phyloP scores from a whole-genome alignment of 1,140 invertebrate genomes.

The Heliconius congener region DNA sequence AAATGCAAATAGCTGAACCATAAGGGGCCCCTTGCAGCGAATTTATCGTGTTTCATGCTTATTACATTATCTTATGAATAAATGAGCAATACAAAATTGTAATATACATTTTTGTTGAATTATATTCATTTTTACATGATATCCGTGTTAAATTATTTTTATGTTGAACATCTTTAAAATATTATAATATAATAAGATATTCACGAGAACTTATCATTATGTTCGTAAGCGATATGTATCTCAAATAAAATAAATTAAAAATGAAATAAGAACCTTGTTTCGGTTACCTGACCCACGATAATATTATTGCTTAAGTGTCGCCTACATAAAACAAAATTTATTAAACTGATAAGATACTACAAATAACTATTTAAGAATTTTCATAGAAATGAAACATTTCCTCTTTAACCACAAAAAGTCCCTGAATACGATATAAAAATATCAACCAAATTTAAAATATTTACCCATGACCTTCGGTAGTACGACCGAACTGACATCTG shows the following conservation, averaged over 20 bases:
- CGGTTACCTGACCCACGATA: too few species aligned
- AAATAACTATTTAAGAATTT: neutral
- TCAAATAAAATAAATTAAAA: too few species aligned
- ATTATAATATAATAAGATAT: too few species aligned
- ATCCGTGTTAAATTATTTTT: neutral
- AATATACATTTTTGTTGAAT: neutral
- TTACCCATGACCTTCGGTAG: slow-evolving; percentile 3
- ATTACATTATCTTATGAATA: neutral
- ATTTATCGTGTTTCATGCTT: neutral
- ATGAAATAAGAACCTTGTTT: too few species aligned
- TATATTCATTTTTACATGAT: neutral
- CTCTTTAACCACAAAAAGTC: neutral
- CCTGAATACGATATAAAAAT: slow-evolving; percentile 13
- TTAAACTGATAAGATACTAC: neutral
- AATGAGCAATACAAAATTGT: neutral
- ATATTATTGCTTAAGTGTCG: too few species aligned
- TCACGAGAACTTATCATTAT: too few species aligned
- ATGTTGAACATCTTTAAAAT: neutral
- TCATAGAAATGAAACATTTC: neutral
- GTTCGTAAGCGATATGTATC: too few species aligned
- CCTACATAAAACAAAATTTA: too few species aligned
- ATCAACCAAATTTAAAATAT: slow-evolving; percentile 4
- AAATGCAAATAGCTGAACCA: neutral
- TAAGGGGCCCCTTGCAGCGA: slow-evolving; percentile 4
- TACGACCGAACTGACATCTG: slow-evolving; percentile 8